phyloP scores from a whole-genome alignment of 1,140 invertebrate genomes.

The Megathymus violae region DNA sequence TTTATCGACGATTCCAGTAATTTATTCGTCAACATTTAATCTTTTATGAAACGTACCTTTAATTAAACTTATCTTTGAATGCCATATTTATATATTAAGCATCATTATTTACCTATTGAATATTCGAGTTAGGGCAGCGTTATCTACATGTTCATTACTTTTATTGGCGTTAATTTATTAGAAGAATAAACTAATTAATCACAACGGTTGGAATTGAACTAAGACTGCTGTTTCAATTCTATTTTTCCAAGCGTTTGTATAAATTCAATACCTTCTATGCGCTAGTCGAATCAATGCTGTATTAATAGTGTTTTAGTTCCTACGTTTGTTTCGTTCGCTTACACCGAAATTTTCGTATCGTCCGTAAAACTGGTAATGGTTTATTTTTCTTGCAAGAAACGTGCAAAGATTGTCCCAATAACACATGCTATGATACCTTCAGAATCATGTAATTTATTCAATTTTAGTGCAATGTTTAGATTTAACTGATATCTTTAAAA shows the following conservation, averaged over 20 bases:
- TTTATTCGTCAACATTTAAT: slow-evolving; percentile 80
- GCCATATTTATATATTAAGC: slow-evolving; percentile 80
- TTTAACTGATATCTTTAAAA: slow-evolving; percentile 71
- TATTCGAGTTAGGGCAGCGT: slow-evolving; percentile 45
- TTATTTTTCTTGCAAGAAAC: slow-evolving; percentile 31
- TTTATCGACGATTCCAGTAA: slow-evolving; percentile 76
- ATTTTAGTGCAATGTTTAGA: slow-evolving; percentile 83
- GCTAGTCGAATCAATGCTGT: slow-evolving; percentile 44
- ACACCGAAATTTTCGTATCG: slow-evolving; percentile 23
- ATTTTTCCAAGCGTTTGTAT: slow-evolving; percentile 47
- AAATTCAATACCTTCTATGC: slow-evolving; percentile 39
- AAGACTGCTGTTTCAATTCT: slow-evolving; percentile 73
- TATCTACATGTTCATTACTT: slow-evolving; percentile 41
- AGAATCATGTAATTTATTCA: slow-evolving; percentile 77
- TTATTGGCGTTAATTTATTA: slow-evolving; percentile 31
- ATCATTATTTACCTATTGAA: slow-evolving; percentile 62
- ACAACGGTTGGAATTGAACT: slow-evolving; percentile 76
- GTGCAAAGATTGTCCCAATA: slow-evolving; percentile 53
- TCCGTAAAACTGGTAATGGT: slow-evolving; percentile 48
- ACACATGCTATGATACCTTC: slow-evolving; percentile 63
- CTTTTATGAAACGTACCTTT: slow-evolving; percentile 77
- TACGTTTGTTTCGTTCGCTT: slow-evolving; percentile 34
- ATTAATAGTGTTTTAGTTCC: slow-evolving; percentile 51
- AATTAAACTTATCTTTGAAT: slow-evolving; percentile 74
- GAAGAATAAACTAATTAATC: slow-evolving; percentile 45